A percentile compares a stretch with the other conserved stretches of the same genome.
Evolutionary conservation across 2,113 vertebrate genomes (phyloP).

Genomic region (Nothocercus julius): DNA sequence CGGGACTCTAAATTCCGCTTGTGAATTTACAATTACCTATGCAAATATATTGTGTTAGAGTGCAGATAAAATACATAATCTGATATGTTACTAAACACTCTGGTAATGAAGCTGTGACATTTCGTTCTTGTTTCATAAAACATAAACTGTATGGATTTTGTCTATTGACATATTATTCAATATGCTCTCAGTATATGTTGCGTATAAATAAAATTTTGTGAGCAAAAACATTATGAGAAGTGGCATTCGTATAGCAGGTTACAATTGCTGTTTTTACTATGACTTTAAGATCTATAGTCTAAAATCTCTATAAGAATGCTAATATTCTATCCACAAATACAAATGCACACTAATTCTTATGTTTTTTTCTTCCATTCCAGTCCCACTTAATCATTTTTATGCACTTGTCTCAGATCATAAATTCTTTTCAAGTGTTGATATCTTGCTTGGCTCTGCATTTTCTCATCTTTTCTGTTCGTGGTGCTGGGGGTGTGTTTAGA

Average conservation of each 20-base stretch:
- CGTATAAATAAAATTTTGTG: not conserved
- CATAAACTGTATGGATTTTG: not conserved
- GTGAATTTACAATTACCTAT: not conserved
- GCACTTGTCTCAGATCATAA: not conserved
- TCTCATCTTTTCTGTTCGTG: not conserved
- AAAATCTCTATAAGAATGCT: not conserved
- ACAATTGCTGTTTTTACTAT: not conserved
- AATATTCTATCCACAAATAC: not conserved
- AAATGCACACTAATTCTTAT: not conserved
- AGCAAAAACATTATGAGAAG: not conserved
- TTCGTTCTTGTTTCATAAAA: not conserved
- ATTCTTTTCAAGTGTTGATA: not conserved
- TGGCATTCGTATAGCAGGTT: not conserved
- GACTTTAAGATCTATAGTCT: not conserved
- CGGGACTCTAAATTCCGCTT: not conserved
- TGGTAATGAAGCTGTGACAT: not conserved
- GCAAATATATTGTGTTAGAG: not conserved
- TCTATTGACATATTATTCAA: not conserved
- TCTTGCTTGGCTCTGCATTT: not conserved
- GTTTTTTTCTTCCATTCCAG: not conserved
- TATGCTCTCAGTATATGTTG: not conserved
- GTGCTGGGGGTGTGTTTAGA: not conserved
- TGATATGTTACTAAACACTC: not conserved
- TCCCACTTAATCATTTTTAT: not conserved
- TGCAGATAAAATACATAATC: not conserved